Conservation (phyloP, 1,140 invertebrate species). For the Drosophila willistoni region DNA sequence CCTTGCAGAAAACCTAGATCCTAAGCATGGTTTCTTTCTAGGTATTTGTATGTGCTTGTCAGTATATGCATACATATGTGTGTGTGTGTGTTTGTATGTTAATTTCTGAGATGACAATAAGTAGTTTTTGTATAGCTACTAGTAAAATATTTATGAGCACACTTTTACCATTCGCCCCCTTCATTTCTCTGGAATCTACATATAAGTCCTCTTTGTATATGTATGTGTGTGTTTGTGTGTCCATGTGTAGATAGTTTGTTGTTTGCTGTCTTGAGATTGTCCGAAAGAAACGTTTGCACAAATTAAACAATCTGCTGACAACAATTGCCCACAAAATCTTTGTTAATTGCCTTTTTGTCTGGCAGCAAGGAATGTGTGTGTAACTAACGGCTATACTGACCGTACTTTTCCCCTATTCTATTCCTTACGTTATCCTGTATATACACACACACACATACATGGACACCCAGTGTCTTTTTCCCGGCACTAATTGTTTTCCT, state of each 20-base stretch:
- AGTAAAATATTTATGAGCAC: slow-evolving; percentile 17
- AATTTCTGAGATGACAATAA: slow-evolving; percentile 10
- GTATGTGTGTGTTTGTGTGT: neutral
- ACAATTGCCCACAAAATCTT: slow-evolving; percentile 66
- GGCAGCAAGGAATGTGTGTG: slow-evolving; percentile 38
- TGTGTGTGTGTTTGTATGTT: slow-evolving; percentile 1
- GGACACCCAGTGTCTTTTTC: neutral
- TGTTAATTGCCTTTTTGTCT: slow-evolving; percentile 65
- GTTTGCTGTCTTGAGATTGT: slow-evolving; percentile 28
- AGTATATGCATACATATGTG: too few species aligned
- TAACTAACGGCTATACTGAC: slow-evolving; percentile 34
- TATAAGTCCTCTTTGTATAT: neutral
- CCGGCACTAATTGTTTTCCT: slow-evolving; percentile 37
- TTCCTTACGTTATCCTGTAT: neutral
- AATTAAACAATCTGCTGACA: slow-evolving; percentile 66
- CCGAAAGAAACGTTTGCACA: slow-evolving; percentile 31
- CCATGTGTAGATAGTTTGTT: slow-evolving; percentile 40
- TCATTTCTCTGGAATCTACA: neutral
- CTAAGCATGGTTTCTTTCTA: neutral
- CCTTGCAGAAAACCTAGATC: neutral
- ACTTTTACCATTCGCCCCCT: neutral
- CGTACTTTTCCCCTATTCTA: slow-evolving; percentile 6
- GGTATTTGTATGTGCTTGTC: too few species aligned
- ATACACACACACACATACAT: neutral
- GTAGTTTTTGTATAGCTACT: slow-evolving; percentile 13